Base-by-base conservation (phyloP, 2,888 invertebrate genomes). In the Andrena chrysosceles region DNA sequence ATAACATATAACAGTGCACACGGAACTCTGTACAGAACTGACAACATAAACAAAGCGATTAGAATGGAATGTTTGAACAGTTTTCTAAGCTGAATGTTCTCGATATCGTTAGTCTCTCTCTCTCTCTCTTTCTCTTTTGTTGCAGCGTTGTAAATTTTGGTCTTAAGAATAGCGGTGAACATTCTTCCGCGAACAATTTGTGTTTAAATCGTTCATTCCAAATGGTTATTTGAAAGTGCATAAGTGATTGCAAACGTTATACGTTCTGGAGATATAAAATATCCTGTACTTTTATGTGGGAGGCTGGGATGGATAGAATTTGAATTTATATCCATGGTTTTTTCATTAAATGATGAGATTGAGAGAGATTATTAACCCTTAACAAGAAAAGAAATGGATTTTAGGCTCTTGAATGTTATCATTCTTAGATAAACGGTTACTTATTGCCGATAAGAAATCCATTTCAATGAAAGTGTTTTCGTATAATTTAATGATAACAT, bases 1-100 rank as follows among this genome's bases (percentile, higher is more conserved):
- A 26, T 89, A 90, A 88, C 52, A 5, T 52, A 59, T 63, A 16
- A 13, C 29, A 26, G 3, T 64, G 42, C 48, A 48, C 6, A 16
- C 42, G 42, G 42, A 56, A 8, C 29, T 70, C 10, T 26, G 20
- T 68, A 33, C 29, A 72, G 60, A 54, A 62, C 13, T 67, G 33
- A 62, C 31, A 56, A n/a, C 23, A 16, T 68, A 42, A 69, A 48
- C 13, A 33, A 59, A 70, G 56, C 20, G 26, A 49, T 23, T 60
- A 72, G n/a, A 56, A 33, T 71, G 71, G 23, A 52, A 29, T 62
- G 49, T 71, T 59, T 26, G 49, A 67, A 77, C 49, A 20, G 23
- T 60, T 16, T 69, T 56, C 8, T 49, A 66, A 60, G 66, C 77
- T 84, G 66, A 10, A 68, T 74, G 48, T 56, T 48, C 54, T 35